phyloP scores from a whole-genome alignment of 2,888 invertebrate species.

The Platycnemis pennipes region DNA sequence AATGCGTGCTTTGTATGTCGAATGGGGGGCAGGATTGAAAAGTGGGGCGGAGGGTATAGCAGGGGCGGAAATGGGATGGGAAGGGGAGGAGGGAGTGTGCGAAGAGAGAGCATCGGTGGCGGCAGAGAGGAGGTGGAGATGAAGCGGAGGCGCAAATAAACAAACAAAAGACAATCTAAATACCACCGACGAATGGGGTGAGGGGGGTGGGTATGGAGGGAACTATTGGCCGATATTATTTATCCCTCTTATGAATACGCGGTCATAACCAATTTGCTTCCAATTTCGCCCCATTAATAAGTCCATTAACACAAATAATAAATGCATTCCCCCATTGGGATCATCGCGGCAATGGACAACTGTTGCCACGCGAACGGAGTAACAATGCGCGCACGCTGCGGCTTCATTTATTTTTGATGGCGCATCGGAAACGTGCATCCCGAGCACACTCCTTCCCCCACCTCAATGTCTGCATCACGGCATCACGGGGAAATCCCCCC shows the following conservation, averaged over 20 bases:
- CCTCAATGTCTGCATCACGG: not conserved
- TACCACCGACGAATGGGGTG: not conserved
- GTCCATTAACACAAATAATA: conserved; percentile 66
- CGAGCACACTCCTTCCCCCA: not conserved
- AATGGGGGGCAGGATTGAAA: conserved; percentile 33
- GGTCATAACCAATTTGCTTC: conserved; percentile 63
- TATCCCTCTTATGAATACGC: conserved; percentile 21
- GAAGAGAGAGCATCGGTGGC: not conserved
- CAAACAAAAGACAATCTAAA: conserved; percentile 44
- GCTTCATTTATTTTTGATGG: conserved; percentile 60
- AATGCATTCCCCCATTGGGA: conserved; percentile 48
- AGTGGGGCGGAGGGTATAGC: not conserved
- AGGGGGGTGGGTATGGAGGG: not conserved
- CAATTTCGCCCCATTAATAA: conserved; percentile 62
- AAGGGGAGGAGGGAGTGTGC: not conserved
- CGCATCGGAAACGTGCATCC: conserved; percentile 38
- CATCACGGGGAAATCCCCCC: not conserved
- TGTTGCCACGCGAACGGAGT: conserved; percentile 45
- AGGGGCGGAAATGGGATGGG: not conserved
- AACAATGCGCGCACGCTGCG: conserved; percentile 50
- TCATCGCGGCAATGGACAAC: conserved; percentile 49
- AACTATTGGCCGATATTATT: conserved; percentile 60
- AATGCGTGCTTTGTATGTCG: conserved; percentile 61
- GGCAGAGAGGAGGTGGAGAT: not conserved
- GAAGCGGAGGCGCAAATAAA: not conserved